Conservation (phyloP, 2,888 invertebrate genomes). For the Ceraclea dissimilis region DNA sequence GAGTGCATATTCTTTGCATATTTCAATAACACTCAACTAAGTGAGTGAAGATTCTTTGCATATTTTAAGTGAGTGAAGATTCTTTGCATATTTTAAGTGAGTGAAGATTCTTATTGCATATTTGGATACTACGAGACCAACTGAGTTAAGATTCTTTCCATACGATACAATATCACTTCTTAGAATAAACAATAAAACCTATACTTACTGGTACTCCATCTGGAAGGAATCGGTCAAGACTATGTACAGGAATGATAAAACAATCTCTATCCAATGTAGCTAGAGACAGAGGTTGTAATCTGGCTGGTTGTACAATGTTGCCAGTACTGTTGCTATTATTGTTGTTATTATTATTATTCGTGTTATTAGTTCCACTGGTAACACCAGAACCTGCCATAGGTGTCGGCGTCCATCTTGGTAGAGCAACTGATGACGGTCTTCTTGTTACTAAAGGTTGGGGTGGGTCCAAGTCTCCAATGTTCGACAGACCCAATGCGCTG, state of each 20-base stretch:
- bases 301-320: slow-evolving; percentile 36
- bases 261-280: slow-evolving; percentile 82
- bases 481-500: slow-evolving; percentile 48
- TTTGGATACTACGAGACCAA: no score
- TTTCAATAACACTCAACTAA: no score
- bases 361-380: slow-evolving; percentile 21
- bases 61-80: no score
- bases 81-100: no score
- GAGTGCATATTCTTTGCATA: no score
- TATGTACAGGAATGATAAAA: slow-evolving; percentile 88
- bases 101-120: no score
- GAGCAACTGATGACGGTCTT: slow-evolving; percentile 57
- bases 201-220: slow-evolving; percentile 74
- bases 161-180: no score
- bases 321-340: slow-evolving; percentile 25
- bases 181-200: no score
- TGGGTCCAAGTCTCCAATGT: slow-evolving; percentile 56
- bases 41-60: no score
- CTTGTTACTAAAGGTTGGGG: slow-evolving; percentile 65
- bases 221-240: slow-evolving; percentile 79
- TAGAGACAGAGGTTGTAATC: slow-evolving; percentile 62
- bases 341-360: slow-evolving; percentile 24
- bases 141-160: no score
- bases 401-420: slow-evolving; percentile 37
- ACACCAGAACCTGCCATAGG: slow-evolving; percentile 8